Base-by-base conservation (phyloP, 2,797 vertebrate genomes). In the Helarctos malayanus region DNA sequence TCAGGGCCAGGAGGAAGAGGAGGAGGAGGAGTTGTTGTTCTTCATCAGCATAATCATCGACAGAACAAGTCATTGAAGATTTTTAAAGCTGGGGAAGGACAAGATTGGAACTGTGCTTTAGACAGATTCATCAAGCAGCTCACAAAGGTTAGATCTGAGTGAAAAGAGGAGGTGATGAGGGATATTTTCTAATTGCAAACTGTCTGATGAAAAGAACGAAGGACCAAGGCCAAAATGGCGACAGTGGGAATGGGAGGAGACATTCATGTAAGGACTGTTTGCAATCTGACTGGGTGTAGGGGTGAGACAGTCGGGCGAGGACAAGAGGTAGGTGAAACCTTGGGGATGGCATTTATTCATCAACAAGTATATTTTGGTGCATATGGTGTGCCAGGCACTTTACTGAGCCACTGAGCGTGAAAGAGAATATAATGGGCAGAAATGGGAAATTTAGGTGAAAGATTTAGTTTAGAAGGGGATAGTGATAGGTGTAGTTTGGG, bases 31-130 rank as follows among this genome's bases (percentile, higher is more conserved):
- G 11, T 23, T 38, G 12, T 38, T 89, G 9, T 91, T 89, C 47
- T 18, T 81, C 8, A 71, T 29, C n/a, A 21, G 11, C 23, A 54
- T 79, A 54, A 73, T 38, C 52, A 57, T 38, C 21, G 15, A n/a
- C 3, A 23, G 12, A 41, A 47, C 19, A 35, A 81, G 35, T 68
- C 32, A 54, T 0, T 79, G 47, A 86, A 52, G 54, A 49, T 23
- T 96, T 97, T 83, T 80, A 45, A 96, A 76, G 45, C 4, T 69
- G 18, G 12, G 32, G 19, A 69, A 85, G 14, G 69, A 8, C n/a
- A 18, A 47, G 59, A 47, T 25, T 54, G 9, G 69, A 79, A 3
- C 5, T 92, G 29, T n/a, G 25, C 54, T 68, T 92, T 83, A 76
- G 27, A 9, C 1, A 41, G 49, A 47, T 59, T 57, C 61, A 81